Evolutionary conservation across 2,888 invertebrate genomes (phyloP), one percentile per base, ranked within the genome.

Genomic region (Scaptomyza tumidula): DNA sequence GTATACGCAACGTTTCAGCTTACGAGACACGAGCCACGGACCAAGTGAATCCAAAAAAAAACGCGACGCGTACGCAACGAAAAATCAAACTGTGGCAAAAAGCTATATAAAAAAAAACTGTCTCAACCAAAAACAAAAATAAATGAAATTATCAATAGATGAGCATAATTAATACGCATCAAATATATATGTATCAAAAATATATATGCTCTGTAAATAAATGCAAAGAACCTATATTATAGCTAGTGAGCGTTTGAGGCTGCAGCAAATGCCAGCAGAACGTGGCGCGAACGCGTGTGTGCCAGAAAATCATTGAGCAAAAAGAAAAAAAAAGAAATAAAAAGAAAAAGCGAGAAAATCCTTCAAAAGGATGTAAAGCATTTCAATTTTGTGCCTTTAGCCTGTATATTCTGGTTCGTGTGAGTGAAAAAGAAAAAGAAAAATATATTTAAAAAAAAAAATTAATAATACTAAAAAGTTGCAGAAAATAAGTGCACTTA

Each of bases 1-100:
- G 89, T 90, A 87, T 87, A 87, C 91, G 90, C 91, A 90, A 90
- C 90, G 90, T 80, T 90, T 77, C 62, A 90, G 89, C 88, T 82
- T 82, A 78, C 79, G 83, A 82, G 76, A 79, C 88, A 79, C 83
- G 84, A 86, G 80, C 68, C 67, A 77, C 78, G 78, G 83, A 84
- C 50, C 73, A 68, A 74, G 64, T 60, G 43, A 59, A 35, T 35
- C 41, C 16, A 16, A 41, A 39, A 45, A 52, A 57, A 55, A 61
- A 57, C 76, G 84, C 70, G 75, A 80, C 84, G 84, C 84, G 86
- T 78, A 71, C 88, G 82, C 78, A 84, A 39, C 72, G 46, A 57
- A 78, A 79, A 86, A 60, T 86, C 54, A 75, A 79, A 80, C 64
- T 86, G 82, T 86, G 81, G 71, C 70, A 62, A 41, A 50, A 66